phyloP scores from a whole-genome alignment of 2,113 vertebrate genomes.

The Hippocampus zosterae region DNA sequence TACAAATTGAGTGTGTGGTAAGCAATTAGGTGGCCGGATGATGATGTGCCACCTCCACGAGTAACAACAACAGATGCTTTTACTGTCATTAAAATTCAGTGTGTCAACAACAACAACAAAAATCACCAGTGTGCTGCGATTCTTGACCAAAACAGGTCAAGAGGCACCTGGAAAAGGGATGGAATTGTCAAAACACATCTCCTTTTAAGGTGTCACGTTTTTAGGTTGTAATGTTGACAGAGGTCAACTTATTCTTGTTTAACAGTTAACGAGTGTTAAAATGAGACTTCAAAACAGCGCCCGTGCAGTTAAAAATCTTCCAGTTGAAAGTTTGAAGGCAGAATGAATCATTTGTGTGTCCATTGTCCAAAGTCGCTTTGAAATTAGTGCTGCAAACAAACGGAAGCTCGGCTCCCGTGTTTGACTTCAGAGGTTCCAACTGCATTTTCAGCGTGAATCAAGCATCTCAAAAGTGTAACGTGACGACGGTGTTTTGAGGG shows the following conservation, averaged over 20 bases:
- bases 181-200: too few relatives aligned
- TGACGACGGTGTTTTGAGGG: slow-evolving; percentile 7
- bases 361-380: neutral
- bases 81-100: neutral
- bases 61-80: neutral
- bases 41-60: neutral
- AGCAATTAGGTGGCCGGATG: neutral
- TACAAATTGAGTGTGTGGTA: neutral
- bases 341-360: neutral
- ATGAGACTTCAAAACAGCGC: neutral
- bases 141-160: neutral
- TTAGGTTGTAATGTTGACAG: too few relatives aligned
- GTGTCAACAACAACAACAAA: neutral
- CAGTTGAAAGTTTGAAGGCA: neutral
- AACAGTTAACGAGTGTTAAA: neutral
- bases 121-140: neutral
- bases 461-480: slow-evolving; percentile 2
- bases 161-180: neutral
- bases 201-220: neutral
- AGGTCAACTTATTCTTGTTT: neutral
- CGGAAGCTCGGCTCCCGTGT: neutral
- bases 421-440: neutral
- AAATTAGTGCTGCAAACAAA: neutral
- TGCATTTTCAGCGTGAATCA: slow-evolving; percentile 1
- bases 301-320: neutral